Evolutionary conservation across 1,140 invertebrate genomes (phyloP), one percentile per base, ranked within the genome.

Genomic region (Atta texana): DNA sequence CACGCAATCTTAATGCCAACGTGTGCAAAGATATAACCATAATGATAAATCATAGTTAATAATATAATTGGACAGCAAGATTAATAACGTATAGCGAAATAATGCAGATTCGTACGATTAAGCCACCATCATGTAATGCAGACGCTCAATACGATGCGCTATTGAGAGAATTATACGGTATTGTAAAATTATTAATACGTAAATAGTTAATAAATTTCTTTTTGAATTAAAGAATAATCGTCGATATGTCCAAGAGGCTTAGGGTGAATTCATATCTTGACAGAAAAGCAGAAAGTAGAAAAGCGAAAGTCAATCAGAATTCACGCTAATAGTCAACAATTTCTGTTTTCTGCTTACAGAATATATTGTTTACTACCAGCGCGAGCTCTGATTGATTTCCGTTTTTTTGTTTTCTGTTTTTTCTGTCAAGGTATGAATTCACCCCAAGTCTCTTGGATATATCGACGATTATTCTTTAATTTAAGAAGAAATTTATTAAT

Each of bases 41-140:
- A 71, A 87, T 71, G 57, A 66, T 57, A 77, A 86, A 68, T 84
- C 55, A 75, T 49, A 61, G 55, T 75, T 84, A 75, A 74, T 84
- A 74, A 84, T 84, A 24, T 82, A 49, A 82, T 72, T 82, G 44
- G 68, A 75, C 69, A 57, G 80, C 39, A 44, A 55, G 69, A 74
- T 75, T 75, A 49, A 74, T 84, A 84, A 84, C 28, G 14, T 55
- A n/a, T 53, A 24, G n/a, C 16, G 18, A 75, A 39, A 81, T 71
- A 81, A 81, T 75, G 69, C 71, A 74, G 81, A 85, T 85, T 72
- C 24, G 63, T 21, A 69, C 57, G 69, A 74, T 84, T 84, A 61
- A 49, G 21, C 31, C 31, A 34, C 64, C 31, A 18, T 18, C 49
- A 24, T 10, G 31, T 0, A 21, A 3, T 34, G 55, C 12, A n/a